Evolutionary conservation across 1,140 invertebrate genomes (phyloP), one percentile per base, ranked within the genome.

Genomic region (Musca domestica): DNA sequence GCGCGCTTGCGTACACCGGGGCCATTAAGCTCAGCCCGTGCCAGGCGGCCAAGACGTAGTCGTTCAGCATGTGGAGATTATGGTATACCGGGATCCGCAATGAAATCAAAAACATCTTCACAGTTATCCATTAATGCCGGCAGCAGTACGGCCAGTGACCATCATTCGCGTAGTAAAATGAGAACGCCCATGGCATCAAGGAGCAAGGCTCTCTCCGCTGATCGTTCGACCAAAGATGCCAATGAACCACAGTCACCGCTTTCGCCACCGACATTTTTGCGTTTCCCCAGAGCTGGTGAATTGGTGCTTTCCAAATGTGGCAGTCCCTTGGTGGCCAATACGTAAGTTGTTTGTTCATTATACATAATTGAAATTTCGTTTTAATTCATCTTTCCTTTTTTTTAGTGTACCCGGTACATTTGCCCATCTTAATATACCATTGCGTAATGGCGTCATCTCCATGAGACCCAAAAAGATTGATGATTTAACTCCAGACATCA

Each of bases 271-370:
- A 83, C 86, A 64, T 76, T 88, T 25, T 69, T 88, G 34, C 81
- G 88, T 66, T 84, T 83, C 54, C 87, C 88, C 5, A 83, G 85
- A 64, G 80, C 84, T 65, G 87, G 87, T 30, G 87, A 89, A 78
- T 83, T 87, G 70, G 87, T 86, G 0, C 81, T 88, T 20, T 88
- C 87, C 34, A 85, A 88, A 77, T 83, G 83, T 69, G 87, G 87
- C 25, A 88, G 87, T 73, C 88, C 87, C 2, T 76, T 89, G 2
- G 78, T 88, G 61, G 84, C 87, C 0, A 76, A 81, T 46, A 73
- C 73, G 79, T 81, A 74, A 74, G 75, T 73, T 27, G 56, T 2
- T 47, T 48, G 52, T n/a, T 25, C 9, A 27, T 9, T 61, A 20
- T 48, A 64, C 30, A 14, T 17, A 64, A 54, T 14, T 54, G 12